A percentile compares a stretch with the other conserved stretches of the same genome.
Conservation (phyloP, 1,140 invertebrate genomes). For the Drosophila bocki region DNA sequence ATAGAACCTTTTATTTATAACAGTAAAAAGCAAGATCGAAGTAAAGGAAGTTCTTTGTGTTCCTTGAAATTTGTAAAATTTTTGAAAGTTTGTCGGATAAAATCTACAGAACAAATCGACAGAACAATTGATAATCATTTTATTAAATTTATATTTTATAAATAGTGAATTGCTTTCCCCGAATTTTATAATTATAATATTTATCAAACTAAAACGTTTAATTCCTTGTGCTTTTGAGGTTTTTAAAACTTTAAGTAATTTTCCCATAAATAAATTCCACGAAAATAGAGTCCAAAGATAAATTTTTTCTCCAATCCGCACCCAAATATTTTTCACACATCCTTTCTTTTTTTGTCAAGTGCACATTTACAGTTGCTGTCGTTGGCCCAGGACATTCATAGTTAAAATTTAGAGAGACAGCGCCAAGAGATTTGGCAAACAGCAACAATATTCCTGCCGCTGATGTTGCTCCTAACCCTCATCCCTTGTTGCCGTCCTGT, state of each 20-base stretch:
- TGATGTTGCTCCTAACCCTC: conserved; percentile 10
- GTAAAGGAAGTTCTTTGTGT: too few species aligned
- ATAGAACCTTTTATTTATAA: neutral
- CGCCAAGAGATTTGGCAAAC: conserved; percentile 79
- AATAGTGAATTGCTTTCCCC: too few species aligned
- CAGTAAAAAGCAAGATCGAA: neutral
- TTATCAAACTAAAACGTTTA: too few species aligned
- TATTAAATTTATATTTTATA: too few species aligned
- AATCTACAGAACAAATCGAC: too few species aligned
- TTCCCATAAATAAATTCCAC: neutral
- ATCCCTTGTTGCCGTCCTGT: conserved; percentile 24
- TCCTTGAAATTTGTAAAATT: too few species aligned
- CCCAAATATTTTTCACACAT: neutral
- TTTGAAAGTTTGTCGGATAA: too few species aligned
- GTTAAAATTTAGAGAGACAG: conserved; percentile 81
- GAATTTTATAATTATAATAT: too few species aligned
- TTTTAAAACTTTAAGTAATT: neutral
- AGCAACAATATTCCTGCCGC: conserved; percentile 56
- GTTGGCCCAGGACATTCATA: conserved; percentile 73
- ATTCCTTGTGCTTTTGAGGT: too few species aligned
- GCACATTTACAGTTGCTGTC: conserved; percentile 17
- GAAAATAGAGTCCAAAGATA: neutral
- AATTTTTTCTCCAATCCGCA: neutral
- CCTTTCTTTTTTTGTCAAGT: conserved; percentile 11
- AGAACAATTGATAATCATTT: too few species aligned